Conservation (phyloP, 1,140 invertebrate genomes). For the Geopemphigus sp. region DNA sequence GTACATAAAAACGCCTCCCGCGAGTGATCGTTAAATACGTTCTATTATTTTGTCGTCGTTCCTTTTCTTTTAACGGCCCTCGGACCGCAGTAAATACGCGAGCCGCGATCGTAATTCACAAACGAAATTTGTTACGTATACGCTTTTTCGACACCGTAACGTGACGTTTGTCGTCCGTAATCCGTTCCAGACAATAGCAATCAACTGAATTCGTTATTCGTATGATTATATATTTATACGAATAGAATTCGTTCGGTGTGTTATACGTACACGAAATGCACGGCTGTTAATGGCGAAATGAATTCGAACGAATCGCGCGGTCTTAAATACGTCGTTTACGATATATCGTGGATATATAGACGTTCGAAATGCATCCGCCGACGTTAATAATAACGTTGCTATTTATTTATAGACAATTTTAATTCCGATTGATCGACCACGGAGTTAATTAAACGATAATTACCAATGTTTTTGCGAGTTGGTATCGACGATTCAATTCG, state of each 20-base stretch:
- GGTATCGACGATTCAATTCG: too few relatives aligned
- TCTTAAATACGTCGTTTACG: too few relatives aligned
- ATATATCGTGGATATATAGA: too few relatives aligned
- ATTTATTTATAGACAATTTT: too few relatives aligned
- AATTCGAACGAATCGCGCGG: neutral
- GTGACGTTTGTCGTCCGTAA: neutral
- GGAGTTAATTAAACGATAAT: too few relatives aligned
- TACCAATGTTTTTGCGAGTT: too few relatives aligned
- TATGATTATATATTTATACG: constrained; percentile 7
- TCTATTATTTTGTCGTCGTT: too few relatives aligned
- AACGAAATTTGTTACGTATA: constrained; percentile 31
- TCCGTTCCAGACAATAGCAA: constrained; percentile 29
- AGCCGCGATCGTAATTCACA: constrained; percentile 1
- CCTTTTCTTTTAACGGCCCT: neutral
- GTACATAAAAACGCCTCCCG: neutral
- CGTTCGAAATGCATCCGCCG: too few relatives aligned
- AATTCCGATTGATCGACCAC: too few relatives aligned
- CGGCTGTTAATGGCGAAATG: neutral
- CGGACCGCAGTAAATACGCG: neutral
- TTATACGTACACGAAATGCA: neutral
- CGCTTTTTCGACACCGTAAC: constrained; percentile 13
- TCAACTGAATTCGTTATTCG: neutral
- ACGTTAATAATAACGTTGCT: too few relatives aligned
- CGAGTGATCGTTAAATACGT: neutral
- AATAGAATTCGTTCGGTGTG: neutral